Base-by-base conservation (phyloP, 2,113 vertebrate genomes). In the Xenopus borealis region DNA sequence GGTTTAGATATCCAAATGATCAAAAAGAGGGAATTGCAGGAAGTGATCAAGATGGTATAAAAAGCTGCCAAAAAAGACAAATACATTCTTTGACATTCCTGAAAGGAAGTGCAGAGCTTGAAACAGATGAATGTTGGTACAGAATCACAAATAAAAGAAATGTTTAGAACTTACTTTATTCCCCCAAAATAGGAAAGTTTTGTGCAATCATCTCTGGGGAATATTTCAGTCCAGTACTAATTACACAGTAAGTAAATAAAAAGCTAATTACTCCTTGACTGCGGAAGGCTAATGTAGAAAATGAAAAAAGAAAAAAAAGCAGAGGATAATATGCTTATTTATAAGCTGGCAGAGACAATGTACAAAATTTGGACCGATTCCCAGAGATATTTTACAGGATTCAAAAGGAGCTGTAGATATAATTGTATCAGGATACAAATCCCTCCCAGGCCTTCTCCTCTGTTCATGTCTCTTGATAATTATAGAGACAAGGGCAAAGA, bases 201-300 rank as follows among this genome's bases (percentile, higher is more conserved):
- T 50, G 53, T 19, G 18, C 44, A 61, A 23, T 52, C 55, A 45
- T 73, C 27, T 46, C 46, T 45, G 5, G 44, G 55, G 63, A 58
- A 59, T 20, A 14, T 66, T 10, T 33, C 52, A 8, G 23, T 68
- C 53, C 44, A 50, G 61, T n/a, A 11, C 55, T 67, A 62, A 75
- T 75, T 75, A 75, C 57, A 58, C 55, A 4, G 4, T 6, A 12
- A 58, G 50, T 55, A 58, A 73, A 67, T 59, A 66, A 75, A 47
- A 20, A n/a, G 44, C 72, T 75, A 75, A 75, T 75, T 75, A 67
- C 72, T 47, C 72, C 33, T n/a, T 68, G 59, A 61, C 65, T 47
- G n/a, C 50, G 45, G 20, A 67, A n/a, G 45, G 19, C 23, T 59
- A 61, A 61, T 17, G 47, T 40, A 45, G 45, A 50, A 52, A 50